A percentile compares a stretch with the other conserved stretches of the same genome.
Conservation (phyloP, 2,113 vertebrate genomes). For the Eubucco bourcierii region DNA sequence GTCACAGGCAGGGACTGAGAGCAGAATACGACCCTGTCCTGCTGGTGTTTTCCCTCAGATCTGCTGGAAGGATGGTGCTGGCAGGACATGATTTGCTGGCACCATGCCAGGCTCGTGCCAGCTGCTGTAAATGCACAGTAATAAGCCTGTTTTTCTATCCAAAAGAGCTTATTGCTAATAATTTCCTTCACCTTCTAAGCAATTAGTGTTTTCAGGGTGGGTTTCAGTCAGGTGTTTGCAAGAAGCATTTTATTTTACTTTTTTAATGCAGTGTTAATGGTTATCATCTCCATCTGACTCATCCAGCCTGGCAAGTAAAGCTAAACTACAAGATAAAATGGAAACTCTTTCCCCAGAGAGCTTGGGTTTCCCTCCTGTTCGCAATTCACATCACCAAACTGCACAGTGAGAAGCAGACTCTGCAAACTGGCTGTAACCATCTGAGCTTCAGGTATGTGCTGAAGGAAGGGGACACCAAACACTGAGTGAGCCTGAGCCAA, state of each 20-base stretch:
- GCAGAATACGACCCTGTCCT: not conserved
- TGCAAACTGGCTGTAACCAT: not conserved
- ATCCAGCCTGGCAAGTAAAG: conserved; percentile 10
- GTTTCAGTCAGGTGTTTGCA: conserved; percentile 43
- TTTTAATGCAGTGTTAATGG: conserved; percentile 4
- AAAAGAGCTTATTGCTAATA: conserved; percentile 20
- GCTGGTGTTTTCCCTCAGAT: not conserved
- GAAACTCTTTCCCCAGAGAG: not conserved
- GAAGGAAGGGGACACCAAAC: not conserved
- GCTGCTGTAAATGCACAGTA: not conserved
- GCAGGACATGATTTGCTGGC: not conserved
- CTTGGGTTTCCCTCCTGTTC: not conserved
- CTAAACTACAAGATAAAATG: not conserved
- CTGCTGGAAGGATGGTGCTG: not conserved
- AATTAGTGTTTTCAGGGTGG: not conserved
- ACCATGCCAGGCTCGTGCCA: not conserved
- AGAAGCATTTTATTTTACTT: not conserved
- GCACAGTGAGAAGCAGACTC: not conserved
- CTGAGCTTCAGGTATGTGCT: not conserved
- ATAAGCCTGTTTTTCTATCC: conserved; percentile 38
- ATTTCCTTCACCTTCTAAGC: conserved; percentile 28
- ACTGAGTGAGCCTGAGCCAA: not conserved
- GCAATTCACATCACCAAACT: not conserved
- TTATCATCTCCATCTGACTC: conserved; percentile 55
- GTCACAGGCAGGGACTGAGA: not conserved